Percentiles rank a stretch among this genome's conserved stretches.
Evolutionary conservation across 2,797 vertebrate genomes (phyloP).

Genomic region (Oryzias dopingdopingensis): DNA sequence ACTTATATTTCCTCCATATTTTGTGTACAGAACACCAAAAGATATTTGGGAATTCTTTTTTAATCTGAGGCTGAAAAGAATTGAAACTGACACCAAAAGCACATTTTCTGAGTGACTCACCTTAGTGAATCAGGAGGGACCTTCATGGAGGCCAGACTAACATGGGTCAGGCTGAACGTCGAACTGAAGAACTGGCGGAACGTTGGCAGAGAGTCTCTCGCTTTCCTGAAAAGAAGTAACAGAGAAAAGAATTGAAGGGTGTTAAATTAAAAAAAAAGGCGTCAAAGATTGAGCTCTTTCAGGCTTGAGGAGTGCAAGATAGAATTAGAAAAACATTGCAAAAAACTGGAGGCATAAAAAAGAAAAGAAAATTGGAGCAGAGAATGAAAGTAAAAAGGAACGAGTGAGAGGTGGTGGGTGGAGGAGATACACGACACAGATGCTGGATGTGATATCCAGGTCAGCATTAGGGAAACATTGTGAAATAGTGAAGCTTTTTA

Average conservation of each 20-base stretch:
- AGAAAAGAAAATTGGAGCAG: neutral
- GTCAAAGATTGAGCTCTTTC: neutral
- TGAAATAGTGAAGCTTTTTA: conserved; percentile 36
- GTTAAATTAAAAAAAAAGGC: neutral
- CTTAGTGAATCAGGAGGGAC: conserved; percentile 85
- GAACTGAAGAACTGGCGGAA: conserved; percentile 90
- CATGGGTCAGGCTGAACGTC: conserved; percentile 81
- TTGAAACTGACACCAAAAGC: neutral
- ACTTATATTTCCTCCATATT: no score
- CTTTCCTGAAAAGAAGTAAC: conserved; percentile 71
- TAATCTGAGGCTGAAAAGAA: neutral
- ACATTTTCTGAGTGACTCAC: conserved; percentile 58
- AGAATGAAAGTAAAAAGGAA: conserved; percentile 16
- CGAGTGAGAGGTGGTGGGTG: neutral
- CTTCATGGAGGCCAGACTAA: conserved; percentile 82
- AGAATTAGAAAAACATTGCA: conserved; percentile 26
- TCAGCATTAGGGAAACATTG: conserved; percentile 39
- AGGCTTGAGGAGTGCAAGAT: conserved; percentile 2
- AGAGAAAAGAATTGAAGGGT: conserved; percentile 7
- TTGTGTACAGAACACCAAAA: neutral
- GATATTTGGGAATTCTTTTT: neutral
- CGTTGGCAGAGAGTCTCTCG: conserved; percentile 79
- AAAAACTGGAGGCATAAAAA: no score
- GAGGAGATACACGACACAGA: conserved; percentile 32
- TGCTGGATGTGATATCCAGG: conserved; percentile 46